phyloP scores from a whole-genome alignment of 1,140 invertebrate genomes.

The Triops longicaudatus region DNA sequence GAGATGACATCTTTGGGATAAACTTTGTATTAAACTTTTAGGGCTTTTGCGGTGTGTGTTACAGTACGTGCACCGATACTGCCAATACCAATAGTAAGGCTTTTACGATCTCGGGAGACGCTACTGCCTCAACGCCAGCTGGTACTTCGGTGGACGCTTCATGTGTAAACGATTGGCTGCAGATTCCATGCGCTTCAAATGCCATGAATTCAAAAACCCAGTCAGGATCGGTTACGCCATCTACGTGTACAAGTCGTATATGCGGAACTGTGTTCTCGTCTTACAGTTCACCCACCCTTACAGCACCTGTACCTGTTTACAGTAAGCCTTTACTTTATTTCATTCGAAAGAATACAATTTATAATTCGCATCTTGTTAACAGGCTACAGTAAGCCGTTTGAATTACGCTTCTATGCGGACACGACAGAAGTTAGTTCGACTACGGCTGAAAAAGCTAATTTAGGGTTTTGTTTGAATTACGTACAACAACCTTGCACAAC shows the following conservation, averaged over 20 bases:
- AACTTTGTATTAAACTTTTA: neutral
- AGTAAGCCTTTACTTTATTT: neutral
- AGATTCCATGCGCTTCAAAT: slow-evolving; percentile 17
- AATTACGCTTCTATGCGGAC: slow-evolving; percentile 18
- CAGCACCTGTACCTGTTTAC: slow-evolving; percentile 2
- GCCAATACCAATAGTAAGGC: neutral
- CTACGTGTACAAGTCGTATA: neutral
- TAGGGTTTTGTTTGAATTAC: slow-evolving; percentile 23
- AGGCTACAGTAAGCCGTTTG: slow-evolving; percentile 18
- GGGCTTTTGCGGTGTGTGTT: slow-evolving; percentile 21
- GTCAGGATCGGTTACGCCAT: neutral
- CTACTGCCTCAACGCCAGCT: neutral
- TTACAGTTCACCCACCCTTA: neutral
- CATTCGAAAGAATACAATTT: neutral
- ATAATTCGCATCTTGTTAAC: neutral
- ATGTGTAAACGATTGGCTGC: slow-evolving; percentile 5
- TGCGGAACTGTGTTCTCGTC: slow-evolving; percentile 17
- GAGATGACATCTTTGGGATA: too few species aligned
- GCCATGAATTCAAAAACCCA: neutral
- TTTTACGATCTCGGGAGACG: slow-evolving; percentile 17
- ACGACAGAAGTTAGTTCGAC: slow-evolving; percentile 2
- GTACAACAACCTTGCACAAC: slow-evolving; percentile 16
- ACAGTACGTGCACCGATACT: neutral
- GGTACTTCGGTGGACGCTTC: neutral
- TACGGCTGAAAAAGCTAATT: neutral